phyloP scores from a whole-genome alignment of 2,113 vertebrate species.

The Rynchops niger region DNA sequence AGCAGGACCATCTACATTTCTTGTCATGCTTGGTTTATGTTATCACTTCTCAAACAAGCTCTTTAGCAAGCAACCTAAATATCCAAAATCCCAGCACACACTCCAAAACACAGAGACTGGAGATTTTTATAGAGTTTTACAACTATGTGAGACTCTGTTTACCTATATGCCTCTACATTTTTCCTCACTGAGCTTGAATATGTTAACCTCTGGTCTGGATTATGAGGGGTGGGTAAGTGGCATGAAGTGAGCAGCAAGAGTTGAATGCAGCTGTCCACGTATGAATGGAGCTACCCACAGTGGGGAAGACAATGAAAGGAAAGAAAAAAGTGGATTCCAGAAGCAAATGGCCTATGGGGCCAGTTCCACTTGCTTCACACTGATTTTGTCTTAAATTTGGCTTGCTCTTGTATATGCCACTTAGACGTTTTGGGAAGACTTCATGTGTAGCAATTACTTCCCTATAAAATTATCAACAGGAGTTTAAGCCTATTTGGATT shows the following conservation, averaged over 20 bases:
- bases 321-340: slow-evolving; percentile 52
- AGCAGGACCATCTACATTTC: not conserved
- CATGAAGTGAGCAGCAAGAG: slow-evolving; percentile 55
- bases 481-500: not conserved
- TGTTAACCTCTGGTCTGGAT: slow-evolving; percentile 39
- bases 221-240: slow-evolving; percentile 46
- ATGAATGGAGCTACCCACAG: slow-evolving; percentile 59
- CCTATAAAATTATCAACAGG: slow-evolving; percentile 52
- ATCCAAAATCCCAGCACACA: not conserved
- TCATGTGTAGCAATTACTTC: slow-evolving; percentile 51
- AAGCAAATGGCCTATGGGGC: slow-evolving; percentile 38
- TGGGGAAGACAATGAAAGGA: slow-evolving; percentile 35
- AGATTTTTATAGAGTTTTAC: not conserved
- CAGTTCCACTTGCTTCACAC: slow-evolving; percentile 56
- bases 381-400: slow-evolving; percentile 36
- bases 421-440: slow-evolving; percentile 35
- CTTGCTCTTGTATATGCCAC: slow-evolving; percentile 14
- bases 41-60: not conserved
- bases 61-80: not conserved
- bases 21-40: not conserved
- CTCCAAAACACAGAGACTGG: not conserved
- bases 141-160: not conserved
- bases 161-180: not conserved
- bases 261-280: slow-evolving; percentile 42
- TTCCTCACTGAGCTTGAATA: slow-evolving; percentile 1